phyloP scores from a whole-genome alignment of 1,140 invertebrate species.

The Drosophila nasuta region DNA sequence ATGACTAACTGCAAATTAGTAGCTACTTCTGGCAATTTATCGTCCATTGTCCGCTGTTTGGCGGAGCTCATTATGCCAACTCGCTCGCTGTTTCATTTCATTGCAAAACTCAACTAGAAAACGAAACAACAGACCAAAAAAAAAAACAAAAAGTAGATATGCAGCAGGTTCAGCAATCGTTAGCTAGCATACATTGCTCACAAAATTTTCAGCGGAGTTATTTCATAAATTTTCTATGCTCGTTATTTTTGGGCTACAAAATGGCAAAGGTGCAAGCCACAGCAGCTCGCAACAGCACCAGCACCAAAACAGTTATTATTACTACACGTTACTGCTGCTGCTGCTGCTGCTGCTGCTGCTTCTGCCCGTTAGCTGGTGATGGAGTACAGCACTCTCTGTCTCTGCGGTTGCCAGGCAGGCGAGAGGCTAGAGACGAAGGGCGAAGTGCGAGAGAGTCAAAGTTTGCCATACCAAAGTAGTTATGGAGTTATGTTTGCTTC shows the following conservation, averaged over 20 bases:
- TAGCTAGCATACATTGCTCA: neutral
- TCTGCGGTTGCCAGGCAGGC: slow-evolving; percentile 4
- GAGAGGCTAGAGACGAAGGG: neutral
- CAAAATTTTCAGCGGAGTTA: slow-evolving; percentile 33
- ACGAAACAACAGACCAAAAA: too few relatives aligned
- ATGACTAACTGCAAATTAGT: slow-evolving; percentile 79
- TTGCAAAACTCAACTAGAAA: slow-evolving; percentile 60
- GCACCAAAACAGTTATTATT: too few relatives aligned
- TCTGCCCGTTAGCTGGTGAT: slow-evolving; percentile 6
- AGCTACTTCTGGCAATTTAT: slow-evolving; percentile 80
- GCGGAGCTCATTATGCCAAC: slow-evolving; percentile 4
- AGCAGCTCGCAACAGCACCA: too few relatives aligned
- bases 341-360: slow-evolving; percentile 1
- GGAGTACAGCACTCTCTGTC: slow-evolving; percentile 9
- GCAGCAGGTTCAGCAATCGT: neutral
- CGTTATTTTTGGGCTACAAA: slow-evolving; percentile 74
- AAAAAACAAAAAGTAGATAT: neutral
- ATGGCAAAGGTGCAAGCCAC: slow-evolving; percentile 59
- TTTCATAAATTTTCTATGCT: slow-evolving; percentile 75
- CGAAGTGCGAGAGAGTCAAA: too few relatives aligned
- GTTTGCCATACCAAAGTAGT: neutral
- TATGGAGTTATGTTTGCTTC: neutral
- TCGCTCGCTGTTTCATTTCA: slow-evolving; percentile 40
- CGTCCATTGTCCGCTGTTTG: slow-evolving; percentile 55
- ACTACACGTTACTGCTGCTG: slow-evolving; percentile 28